Conservation (phyloP, 2,113 vertebrate genomes). For the Sminthopsis crassicaudata region DNA sequence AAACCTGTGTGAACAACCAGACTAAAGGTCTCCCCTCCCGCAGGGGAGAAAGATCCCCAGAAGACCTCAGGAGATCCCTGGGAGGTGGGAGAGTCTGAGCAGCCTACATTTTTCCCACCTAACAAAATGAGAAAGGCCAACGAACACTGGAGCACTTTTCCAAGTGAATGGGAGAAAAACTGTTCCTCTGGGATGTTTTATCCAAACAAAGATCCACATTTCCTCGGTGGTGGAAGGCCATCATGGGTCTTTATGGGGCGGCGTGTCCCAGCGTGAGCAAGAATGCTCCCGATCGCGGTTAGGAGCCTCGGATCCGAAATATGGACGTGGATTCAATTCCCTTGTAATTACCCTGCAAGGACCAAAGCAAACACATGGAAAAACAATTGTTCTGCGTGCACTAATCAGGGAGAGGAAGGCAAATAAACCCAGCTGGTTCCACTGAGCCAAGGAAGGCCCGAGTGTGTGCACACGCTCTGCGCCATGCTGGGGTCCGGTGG, state of each 20-base stretch:
- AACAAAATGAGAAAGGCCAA: conserved; percentile 33
- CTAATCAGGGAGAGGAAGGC: conserved; percentile 56
- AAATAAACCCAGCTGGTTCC: conserved; percentile 58
- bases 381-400: conserved; percentile 48
- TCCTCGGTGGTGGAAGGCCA: conserved; percentile 47
- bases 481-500: not conserved
- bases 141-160: conserved; percentile 50
- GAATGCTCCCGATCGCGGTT: conserved; percentile 33
- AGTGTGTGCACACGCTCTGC: too few relatives aligned
- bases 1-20: not conserved
- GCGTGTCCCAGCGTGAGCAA: conserved; percentile 40
- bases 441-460: conserved; percentile 37
- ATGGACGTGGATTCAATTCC: conserved; percentile 63
- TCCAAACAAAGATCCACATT: conserved; percentile 53
- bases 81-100: too few relatives aligned
- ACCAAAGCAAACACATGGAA: conserved; percentile 62
- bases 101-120: conserved; percentile 33
- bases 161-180: conserved; percentile 49
- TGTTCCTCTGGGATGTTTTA: conserved; percentile 44
- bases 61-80: too few relatives aligned
- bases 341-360: conserved; percentile 59
- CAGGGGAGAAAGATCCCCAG: too few relatives aligned
- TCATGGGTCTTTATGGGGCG: conserved; percentile 50
- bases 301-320: conserved; percentile 42
- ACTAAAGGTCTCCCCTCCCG: not conserved